Evolutionary conservation across 2,797 vertebrate species (phyloP), one percentile per base, ranked within the genome.

Genomic region (Dromococcyx pavoninus): DNA sequence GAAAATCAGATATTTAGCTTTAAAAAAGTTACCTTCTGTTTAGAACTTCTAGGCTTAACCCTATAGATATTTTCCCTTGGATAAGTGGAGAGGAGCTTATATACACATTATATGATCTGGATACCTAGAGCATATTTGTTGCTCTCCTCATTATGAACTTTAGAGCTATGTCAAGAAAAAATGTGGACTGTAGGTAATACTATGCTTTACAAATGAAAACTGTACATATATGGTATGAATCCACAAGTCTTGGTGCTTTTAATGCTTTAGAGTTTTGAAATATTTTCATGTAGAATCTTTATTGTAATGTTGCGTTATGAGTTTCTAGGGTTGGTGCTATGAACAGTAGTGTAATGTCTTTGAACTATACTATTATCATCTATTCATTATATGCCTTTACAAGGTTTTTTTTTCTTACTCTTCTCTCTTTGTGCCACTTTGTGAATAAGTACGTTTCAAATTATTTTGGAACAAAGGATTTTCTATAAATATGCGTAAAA

Each of bases 71-170:
- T 75, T 61, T 41, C 21, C 7, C 14, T 57, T 17, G 4, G 3
- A 4, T 7, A 0, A 0, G 1, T 14, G 18, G 5, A 57, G 22
- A 79, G 37, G 6, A 81, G 5, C 3, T 50, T 65, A 4, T 75
- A 90, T 75, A 46, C 5, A 46, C 57, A 23, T 46, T 46, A 62
- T n/a, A 32, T 66, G 54, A 11, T 69, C 30, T 78, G 23, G 56
- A 51, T 80, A 56, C 4, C 13, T 53, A 28, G 48, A 73, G 2
- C 25, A 39, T 10, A 13, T 81, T 78, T 60, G 3, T 73, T 91
- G 58, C 25, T 58, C 46, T 89, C 16, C 4, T 87, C 5, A 9
- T 53, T 32, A 58, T 7, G 17, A 73, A 73, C 21, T 72, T 80
- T 7, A 28, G 57, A 85, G 5, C 17, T 84, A 57, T 76, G 9